Base-by-base conservation (phyloP, 2,113 vertebrate genomes). In the Ammodytes dubius region DNA sequence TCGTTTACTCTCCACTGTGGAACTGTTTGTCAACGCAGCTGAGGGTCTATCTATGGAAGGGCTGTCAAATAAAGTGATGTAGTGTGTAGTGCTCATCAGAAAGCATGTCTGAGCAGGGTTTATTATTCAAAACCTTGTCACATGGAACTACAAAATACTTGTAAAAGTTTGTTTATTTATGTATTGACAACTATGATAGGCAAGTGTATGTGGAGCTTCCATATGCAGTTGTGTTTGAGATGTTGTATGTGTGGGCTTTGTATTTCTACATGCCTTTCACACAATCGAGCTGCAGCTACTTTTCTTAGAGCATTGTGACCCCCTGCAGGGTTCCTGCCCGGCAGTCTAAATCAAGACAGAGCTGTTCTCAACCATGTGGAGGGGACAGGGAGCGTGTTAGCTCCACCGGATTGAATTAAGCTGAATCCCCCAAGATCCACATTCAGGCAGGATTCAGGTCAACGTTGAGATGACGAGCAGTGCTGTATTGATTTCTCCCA, bases 331-430 rank as follows among this genome's bases (percentile, higher is more conserved):
- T 57, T 82, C 87, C 84, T 42, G 79, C 79, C 61, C 65, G 12
- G 82, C 70, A 50, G 67, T 77, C 85, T 90, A 92, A 94, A 93
- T 93, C 91, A 93, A 93, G 93, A 93, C 91, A 88, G 91, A 93
- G 89, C 84, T 87, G 88, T 92, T 91, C 90, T 93, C 89, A 82
- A 49, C 70, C 84, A 73, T 78, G 85, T 86, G 89, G 81, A 90
- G 90, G 92, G 93, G 86, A 92, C 91, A 88, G 88, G 88, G 87
- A 92, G 79, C 79, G 65, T 82, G 90, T 92, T 92, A 85, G 90
- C 89, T 89, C 69, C 87, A 81, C 53, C 76, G 84, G 84, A 93
- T 92, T 92, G 87, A 92, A 94, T 94, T 93, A 91, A 88, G 66
- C 77, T n/a, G 73, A 92, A 92, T 92, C 86, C 90, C 93, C 75